phyloP scores from a whole-genome alignment of 2,113 vertebrate species.

The Hyaena hyaena region DNA sequence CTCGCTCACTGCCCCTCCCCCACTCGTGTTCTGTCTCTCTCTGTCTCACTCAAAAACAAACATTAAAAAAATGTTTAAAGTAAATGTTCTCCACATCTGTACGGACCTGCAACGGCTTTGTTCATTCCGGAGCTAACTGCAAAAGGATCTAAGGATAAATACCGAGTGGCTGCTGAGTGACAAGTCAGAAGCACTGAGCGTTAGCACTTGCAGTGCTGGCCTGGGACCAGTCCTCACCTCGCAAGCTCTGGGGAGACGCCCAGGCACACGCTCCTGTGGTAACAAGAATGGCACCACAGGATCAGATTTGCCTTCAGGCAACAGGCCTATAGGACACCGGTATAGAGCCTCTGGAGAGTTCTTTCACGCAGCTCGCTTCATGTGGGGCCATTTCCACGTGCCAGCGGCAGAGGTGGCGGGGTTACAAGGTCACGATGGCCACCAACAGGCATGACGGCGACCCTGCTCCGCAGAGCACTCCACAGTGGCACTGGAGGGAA shows the following conservation, averaged over 20 bases:
- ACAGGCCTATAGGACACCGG: neutral
- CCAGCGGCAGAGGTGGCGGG: fast-evolving
- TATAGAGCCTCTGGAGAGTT: neutral
- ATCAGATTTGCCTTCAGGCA: neutral
- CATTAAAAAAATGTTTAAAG: too few relatives aligned
- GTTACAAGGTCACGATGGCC: neutral
- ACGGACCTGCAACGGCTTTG: neutral
- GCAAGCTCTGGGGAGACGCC: neutral
- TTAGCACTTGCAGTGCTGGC: neutral
- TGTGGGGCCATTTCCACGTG: neutral
- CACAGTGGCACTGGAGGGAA: neutral
- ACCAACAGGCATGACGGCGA: neutral
- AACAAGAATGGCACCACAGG: neutral
- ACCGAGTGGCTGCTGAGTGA: neutral
- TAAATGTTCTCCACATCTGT: neutral
- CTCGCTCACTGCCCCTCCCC: too few relatives aligned
- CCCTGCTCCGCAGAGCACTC: too few relatives aligned
- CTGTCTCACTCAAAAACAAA: too few relatives aligned
- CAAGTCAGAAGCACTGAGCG: neutral
- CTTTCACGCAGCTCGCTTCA: neutral
- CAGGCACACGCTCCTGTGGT: neutral
- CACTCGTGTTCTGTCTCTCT: too few relatives aligned
- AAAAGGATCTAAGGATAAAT: neutral
- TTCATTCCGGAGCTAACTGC: neutral
- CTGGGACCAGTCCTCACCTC: too few relatives aligned